Evolutionary conservation across 2,113 vertebrate genomes (phyloP).

Genomic region (Climacteris rufus): DNA sequence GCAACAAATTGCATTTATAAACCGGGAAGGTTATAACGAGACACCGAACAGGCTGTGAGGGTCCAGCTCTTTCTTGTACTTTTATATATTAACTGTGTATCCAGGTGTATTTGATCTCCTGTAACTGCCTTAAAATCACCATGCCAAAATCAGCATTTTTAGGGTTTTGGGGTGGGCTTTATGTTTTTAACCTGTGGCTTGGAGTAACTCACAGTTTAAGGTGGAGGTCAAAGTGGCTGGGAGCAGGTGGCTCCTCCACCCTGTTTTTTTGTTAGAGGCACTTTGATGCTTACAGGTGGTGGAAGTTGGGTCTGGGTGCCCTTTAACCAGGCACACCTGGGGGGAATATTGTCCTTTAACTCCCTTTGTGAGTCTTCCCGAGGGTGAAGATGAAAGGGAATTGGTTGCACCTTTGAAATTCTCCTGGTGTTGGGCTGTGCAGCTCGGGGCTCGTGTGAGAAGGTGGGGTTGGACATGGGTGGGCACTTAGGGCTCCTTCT

Average conservation of each 20-base stretch:
- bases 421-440: fast-evolving
- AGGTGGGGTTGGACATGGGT: neutral
- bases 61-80: neutral
- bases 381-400: neutral
- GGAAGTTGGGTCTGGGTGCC: neutral
- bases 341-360: neutral
- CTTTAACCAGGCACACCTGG: neutral
- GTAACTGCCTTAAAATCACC: neutral
- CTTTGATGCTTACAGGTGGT: neutral
- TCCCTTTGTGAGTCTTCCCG: neutral
- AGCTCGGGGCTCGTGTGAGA: fast-evolving
- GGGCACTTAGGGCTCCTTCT: neutral
- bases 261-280: neutral
- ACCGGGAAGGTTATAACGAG: neutral
- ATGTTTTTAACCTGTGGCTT: neutral
- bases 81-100: neutral
- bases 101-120: fast-evolving
- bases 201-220: neutral
- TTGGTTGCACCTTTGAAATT: neutral
- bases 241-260: neutral
- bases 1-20: neutral
- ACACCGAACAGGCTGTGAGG: neutral
- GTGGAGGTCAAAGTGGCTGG: neutral
- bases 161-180: neutral
- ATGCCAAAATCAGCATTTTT: neutral